A percentile compares a stretch with the other conserved stretches of the same genome.
These are phyloP conservation scores for Chelonus formosanus DNA, from an alignment of 2,888 invertebrate genomes.

Conservation along the genomic window DNA sequence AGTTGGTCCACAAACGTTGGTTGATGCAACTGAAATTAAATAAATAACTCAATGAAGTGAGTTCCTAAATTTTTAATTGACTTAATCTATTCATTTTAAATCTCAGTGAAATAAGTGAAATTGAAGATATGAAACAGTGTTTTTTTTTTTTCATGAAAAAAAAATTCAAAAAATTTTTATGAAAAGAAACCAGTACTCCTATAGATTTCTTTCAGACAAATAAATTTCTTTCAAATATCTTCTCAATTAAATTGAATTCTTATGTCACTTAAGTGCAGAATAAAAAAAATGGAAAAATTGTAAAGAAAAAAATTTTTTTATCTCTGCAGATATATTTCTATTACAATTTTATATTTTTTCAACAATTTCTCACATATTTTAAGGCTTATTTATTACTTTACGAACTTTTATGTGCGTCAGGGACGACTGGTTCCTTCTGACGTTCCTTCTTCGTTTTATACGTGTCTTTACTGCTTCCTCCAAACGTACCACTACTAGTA, in stretches of 20 bases:
- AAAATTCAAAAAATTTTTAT: too few relatives aligned
- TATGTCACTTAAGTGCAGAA: not conserved
- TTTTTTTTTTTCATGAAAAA: too few relatives aligned
- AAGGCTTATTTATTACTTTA: conserved; percentile 7
- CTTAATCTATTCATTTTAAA: not conserved
- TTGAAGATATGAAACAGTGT: too few relatives aligned
- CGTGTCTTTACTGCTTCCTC: conserved; percentile 36
- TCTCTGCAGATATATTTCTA: too few relatives aligned
- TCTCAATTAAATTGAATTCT: not conserved
- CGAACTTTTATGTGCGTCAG: conserved; percentile 56
- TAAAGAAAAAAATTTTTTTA: too few relatives aligned
- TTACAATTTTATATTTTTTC: not conserved
- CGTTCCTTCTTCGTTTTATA: conserved; percentile 47
- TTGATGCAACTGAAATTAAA: conserved; percentile 48
- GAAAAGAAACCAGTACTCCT: too few relatives aligned
- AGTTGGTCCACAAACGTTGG: conserved; percentile 62
- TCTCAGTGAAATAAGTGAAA: too few relatives aligned
- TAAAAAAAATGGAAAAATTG: too few relatives aligned
- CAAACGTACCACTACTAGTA: conserved; percentile 14
- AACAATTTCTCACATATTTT: not conserved
- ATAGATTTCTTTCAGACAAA: not conserved
- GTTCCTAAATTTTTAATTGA: not conserved
- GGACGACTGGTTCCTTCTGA: conserved; percentile 44
- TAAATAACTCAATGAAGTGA: not conserved
- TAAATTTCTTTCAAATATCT: not conserved